Evolutionary conservation across 2,797 vertebrate genomes (phyloP), one percentile per base, ranked within the genome.

Genomic region (Champsocephalus esox): DNA sequence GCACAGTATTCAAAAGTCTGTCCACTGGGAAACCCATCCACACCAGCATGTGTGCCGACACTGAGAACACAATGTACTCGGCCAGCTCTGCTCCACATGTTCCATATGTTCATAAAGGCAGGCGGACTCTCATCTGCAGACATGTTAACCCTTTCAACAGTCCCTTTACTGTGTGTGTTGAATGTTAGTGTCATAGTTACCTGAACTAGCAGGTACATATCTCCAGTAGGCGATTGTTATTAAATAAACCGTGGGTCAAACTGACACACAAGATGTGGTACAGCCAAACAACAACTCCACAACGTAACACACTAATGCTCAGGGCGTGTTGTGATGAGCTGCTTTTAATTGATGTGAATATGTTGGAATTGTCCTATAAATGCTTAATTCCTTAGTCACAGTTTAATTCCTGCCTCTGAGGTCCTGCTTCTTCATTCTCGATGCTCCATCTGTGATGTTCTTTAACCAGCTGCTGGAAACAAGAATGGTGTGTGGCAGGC

Each of bases 11-110:
- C 4, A 61, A 61, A 45, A 55, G 24, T 16, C 38, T 24, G 34
- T 44, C 12, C 9, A 17, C 51, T 16, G 24, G 61, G 3, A 65
- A 57, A 65, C 14, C 50, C 28, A 46, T 38, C 1, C 34, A 38
- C 9, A 9, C 34, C 34, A 45, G 49, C 45, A 56, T 51, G 13
- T 52, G 38, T 43, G 54, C 55, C 24, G 32, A 55, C 62, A 32
- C 11, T 34, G n/a, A 71, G 66, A 57, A 77, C 77, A 79, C 7
- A 32, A n/a, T 78, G 79, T 75, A 56, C 75, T 58, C 45, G 34
- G 44, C 0, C 8, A 50, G 52, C 62, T 50, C 58, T 61, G 72
- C 60, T 73, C 68, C 19, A 59, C 3, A 21, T 13, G 61, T 49
- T 57, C 50, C 21, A 44, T 60, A 21, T 21, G 21, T 21, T 21